Evolutionary conservation across 1,140 invertebrate species (phyloP), one percentile per base, ranked within the genome.

Genomic region (Hyles vespertilio): DNA sequence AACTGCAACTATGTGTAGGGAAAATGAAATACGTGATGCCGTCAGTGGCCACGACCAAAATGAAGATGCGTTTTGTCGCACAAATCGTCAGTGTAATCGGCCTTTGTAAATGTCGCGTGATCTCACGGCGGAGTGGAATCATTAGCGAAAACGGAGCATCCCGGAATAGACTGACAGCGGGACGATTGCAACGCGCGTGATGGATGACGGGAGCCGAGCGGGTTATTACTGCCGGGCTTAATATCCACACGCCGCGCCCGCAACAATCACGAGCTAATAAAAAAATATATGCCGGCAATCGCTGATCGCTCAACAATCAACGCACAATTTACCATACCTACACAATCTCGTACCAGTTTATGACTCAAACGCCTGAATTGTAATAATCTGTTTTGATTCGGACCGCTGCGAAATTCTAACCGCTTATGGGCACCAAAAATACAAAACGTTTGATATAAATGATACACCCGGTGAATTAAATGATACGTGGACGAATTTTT

Each of bases 81-180:
- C 70, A 72, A 66, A 71, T 67, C 65, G 65, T 62, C 65, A 65
- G 65, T 63, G 66, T 68, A 67, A 72, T 70, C 73, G 70, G 68
- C 69, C 66, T 77, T 75, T 72, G 74, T 72, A 75, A 77, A 77
- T 77, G 77, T 82, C 77, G 77, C 71, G 64, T 66, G 74, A 85
- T 81, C 74, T 76, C 69, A 75, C 72, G 74, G 67, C 75, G 70
- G 67, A 69, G 73, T 75, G 64, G 78, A 79, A 81, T 86, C 83
- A 86, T 87, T 86, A 87, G 84, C 80, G 80, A 87, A 84, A 85
- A 81, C 72, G 73, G 70, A 80, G 69, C 81, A 79, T 77, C 81
- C 79, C 80, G 79, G 83, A 86, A 88, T 88, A 88, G 81, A 81
- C 71, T 86, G 81, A 88, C 84, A 84, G 82, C 80, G 80, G 73